These are phyloP conservation scores for Strongylocentrotus purpuratus DNA, from an alignment of 35 echinoderm and acorn worm genomes.

Conservation along the genomic window DNA sequence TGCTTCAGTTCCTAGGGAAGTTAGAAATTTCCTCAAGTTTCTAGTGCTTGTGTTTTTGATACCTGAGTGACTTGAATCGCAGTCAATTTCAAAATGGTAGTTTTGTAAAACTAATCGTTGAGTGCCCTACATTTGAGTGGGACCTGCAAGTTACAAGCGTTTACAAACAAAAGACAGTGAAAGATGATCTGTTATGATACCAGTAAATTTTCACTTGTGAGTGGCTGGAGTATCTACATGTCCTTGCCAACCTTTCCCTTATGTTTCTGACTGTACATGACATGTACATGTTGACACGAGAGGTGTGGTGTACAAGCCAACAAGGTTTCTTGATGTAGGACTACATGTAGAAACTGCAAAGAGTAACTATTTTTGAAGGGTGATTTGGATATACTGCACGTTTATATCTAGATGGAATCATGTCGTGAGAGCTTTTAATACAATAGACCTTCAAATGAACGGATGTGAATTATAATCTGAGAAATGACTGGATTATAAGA, in stretches of 20 bases:
- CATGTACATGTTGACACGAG: neutral
- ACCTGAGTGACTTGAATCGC: neutral
- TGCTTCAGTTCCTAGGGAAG: neutral
- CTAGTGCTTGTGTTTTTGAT: neutral
- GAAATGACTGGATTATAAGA: neutral
- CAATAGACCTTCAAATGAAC: neutral
- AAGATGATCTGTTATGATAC: neutral
- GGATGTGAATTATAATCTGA: neutral
- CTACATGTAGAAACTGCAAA: neutral
- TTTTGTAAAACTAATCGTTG: neutral
- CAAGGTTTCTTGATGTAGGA: no score
- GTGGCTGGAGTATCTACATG: neutral
- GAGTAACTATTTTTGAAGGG: neutral
- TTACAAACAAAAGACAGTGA: neutral
- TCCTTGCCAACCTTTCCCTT: neutral
- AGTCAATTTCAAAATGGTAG: neutral
- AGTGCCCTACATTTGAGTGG: neutral
- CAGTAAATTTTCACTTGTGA: neutral
- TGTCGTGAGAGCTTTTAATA: neutral
- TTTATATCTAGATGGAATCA: neutral
- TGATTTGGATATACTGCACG: no score
- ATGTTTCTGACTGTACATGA: neutral
- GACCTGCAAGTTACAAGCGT: neutral
- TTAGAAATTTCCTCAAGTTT: neutral
- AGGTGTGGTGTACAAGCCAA: neutral